These are phyloP conservation scores for Sclerurus mexicanus DNA, from an alignment of 2,113 vertebrate genomes.

Conservation along the genomic window DNA sequence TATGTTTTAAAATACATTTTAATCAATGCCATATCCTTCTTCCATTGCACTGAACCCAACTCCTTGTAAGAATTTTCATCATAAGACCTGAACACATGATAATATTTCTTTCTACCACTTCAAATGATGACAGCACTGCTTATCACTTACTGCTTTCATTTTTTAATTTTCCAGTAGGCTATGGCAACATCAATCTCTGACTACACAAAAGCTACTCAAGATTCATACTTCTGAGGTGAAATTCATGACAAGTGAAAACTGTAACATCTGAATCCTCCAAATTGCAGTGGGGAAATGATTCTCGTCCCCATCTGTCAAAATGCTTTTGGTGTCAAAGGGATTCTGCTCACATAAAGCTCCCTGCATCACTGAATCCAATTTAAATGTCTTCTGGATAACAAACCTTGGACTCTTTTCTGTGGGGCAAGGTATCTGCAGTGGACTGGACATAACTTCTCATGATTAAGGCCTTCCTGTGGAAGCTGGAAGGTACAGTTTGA, in stretches of 20 bases:
- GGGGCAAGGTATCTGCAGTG: not conserved
- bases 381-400: not conserved
- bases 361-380: not conserved
- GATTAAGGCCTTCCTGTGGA: not conserved
- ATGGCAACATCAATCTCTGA: not conserved
- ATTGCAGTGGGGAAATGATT: not conserved
- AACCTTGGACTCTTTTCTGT: not conserved
- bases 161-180: not conserved
- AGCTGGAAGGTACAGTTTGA: not conserved
- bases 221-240: not conserved
- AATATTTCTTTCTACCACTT: not conserved
- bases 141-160: not conserved
- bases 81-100: not conserved
- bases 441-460: not conserved
- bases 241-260: not conserved
- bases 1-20: not conserved
- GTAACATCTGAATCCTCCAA: not conserved
- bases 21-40: not conserved
- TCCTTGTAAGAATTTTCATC: not conserved
- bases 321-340: not conserved
- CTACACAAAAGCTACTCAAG: not conserved
- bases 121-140: not conserved
- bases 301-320: not conserved
- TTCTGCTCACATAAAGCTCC: not conserved
- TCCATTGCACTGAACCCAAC: not conserved